phyloP scores from a whole-genome alignment of 2,888 invertebrate species.

The Aquatica leii region DNA sequence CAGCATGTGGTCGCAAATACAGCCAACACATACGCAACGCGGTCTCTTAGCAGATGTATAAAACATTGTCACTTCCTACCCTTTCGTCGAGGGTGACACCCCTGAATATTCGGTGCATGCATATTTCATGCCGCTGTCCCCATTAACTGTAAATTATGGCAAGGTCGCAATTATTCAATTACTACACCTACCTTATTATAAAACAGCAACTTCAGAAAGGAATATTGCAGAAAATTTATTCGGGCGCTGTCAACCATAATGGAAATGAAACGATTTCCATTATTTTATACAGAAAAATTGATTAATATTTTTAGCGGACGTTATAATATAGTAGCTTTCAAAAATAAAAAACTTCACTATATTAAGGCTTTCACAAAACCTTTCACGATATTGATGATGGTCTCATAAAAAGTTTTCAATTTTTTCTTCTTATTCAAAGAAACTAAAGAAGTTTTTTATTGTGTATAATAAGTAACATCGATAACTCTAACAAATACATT shows the following conservation, averaged over 20 bases:
- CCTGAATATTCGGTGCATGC: slow-evolving; percentile 50
- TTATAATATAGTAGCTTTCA: slow-evolving; percentile 1
- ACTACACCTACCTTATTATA: slow-evolving; percentile 46
- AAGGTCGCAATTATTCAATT: slow-evolving; percentile 58
- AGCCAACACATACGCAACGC: slow-evolving; percentile 30
- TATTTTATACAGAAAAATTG: slow-evolving; percentile 16
- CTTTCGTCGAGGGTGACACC: slow-evolving; percentile 53
- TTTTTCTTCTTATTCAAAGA: slow-evolving; percentile 13
- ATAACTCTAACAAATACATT: slow-evolving; percentile 19
- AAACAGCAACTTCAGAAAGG: slow-evolving; percentile 17
- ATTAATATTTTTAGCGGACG: slow-evolving; percentile 23
- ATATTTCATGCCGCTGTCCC: slow-evolving; percentile 56
- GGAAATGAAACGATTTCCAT: slow-evolving; percentile 18
- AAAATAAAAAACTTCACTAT: slow-evolving; percentile 15
- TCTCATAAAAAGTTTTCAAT: slow-evolving; percentile 23
- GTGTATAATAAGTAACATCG: slow-evolving; percentile 25
- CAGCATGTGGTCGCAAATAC: slow-evolving; percentile 27
- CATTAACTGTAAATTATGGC: slow-evolving; percentile 55
- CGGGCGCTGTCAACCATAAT: slow-evolving; percentile 12
- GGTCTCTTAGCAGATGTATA: slow-evolving; percentile 53
- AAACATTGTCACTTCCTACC: slow-evolving; percentile 58
- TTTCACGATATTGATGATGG: slow-evolving; percentile 24
- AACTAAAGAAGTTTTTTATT: slow-evolving; percentile 24
- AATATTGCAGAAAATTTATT: slow-evolving; percentile 15
- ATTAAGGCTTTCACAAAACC: slow-evolving; percentile 24